Percentiles rank a stretch among this genome's conserved stretches.
phyloP scores from a whole-genome alignment of 2,113 vertebrate species.

The Phaethornis superciliosus region DNA sequence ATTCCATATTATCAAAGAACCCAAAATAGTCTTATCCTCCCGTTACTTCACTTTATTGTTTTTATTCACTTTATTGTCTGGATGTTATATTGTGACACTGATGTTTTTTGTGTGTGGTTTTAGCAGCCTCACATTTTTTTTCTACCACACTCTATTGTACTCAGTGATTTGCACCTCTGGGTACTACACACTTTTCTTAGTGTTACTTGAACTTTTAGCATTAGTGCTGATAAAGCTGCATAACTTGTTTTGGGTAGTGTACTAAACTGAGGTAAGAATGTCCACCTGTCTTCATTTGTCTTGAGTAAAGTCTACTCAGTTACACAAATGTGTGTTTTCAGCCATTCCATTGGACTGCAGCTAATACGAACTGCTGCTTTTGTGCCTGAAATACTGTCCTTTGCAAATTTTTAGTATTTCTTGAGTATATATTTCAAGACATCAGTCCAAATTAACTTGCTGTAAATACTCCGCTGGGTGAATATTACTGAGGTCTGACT shows the following conservation, averaged over 20 bases:
- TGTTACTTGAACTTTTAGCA: not conserved
- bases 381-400: not conserved
- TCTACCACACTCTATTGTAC: not conserved
- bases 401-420: not conserved
- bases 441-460: conserved; percentile 16
- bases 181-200: not conserved
- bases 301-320: not conserved
- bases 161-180: not conserved
- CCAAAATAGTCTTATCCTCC: not conserved
- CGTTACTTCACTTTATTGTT: not conserved
- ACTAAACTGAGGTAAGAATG: not conserved
- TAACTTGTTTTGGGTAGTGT: not conserved
- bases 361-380: not conserved
- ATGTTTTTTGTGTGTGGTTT: not conserved
- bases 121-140: not conserved
- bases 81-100: not conserved
- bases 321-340: not conserved
- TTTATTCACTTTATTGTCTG: not conserved
- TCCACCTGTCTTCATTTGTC: not conserved
- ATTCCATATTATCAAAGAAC: not conserved
- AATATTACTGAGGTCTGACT: conserved; percentile 3
- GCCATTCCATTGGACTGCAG: not conserved
- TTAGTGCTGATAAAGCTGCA: not conserved
- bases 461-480: not conserved
- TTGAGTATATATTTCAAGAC: not conserved